These are phyloP conservation scores for Limnephilus rhombicus DNA, from an alignment of 2,888 invertebrate species.

Conservation along the genomic window DNA sequence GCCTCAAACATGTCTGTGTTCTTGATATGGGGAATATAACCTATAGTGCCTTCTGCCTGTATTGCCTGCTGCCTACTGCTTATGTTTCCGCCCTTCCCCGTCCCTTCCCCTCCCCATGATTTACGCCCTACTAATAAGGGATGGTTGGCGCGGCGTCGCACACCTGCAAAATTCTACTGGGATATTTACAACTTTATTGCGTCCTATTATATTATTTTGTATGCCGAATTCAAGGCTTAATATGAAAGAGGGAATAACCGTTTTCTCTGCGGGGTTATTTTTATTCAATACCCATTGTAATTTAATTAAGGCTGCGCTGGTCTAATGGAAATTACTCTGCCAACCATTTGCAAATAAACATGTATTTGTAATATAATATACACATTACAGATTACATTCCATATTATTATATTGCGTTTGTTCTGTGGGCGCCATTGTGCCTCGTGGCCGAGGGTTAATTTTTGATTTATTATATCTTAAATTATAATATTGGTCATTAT, in stretches of 20 bases:
- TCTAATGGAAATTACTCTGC: not conserved
- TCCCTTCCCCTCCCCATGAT: constrained; percentile 6
- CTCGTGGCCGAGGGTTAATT: not conserved
- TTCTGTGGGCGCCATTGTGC: not conserved
- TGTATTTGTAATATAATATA: not conserved
- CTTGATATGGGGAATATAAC: not conserved
- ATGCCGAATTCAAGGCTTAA: not conserved
- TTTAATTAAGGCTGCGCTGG: constrained; percentile 2
- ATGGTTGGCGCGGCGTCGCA: not conserved
- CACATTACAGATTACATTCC: not conserved
- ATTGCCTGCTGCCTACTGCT: not conserved
- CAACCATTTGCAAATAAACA: not conserved
- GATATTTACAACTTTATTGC: constrained; percentile 37
- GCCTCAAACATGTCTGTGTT: constrained; percentile 7
- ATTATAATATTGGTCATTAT: not conserved
- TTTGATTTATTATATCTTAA: not conserved
- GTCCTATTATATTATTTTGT: constrained; percentile 14
- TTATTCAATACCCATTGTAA: constrained; percentile 15
- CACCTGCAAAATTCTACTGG: constrained; percentile 13
- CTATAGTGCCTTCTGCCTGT: not conserved
- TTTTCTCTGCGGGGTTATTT: not conserved
- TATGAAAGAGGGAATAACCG: not conserved
- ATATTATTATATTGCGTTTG: not conserved
- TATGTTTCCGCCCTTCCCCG: not conserved
- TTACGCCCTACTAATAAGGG: constrained; percentile 33